Evolutionary conservation across 2,888 invertebrate genomes (phyloP), one percentile per base, ranked within the genome.

Genomic region (Ommatoiulus sabulosus): DNA sequence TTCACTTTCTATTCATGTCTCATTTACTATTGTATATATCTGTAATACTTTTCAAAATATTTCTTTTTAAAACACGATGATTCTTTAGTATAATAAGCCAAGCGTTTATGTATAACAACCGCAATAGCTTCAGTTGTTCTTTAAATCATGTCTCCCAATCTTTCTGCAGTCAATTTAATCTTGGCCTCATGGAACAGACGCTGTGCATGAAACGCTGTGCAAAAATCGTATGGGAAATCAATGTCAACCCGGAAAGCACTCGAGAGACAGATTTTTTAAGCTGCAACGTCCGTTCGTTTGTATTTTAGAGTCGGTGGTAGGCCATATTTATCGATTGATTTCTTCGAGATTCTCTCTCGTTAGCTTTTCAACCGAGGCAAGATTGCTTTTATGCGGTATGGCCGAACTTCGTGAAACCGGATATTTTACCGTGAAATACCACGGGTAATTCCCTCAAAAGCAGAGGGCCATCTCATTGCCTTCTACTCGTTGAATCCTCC

Each of bases 351-450:
- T 72, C 24, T 72, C 24, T 72, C 72, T 72, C 24, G 20, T 63
- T 63, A 20, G 72, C 72, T 72, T 72, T 35, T 72, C 20, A 72
- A 72, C 24, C 24, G 72, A 72, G 72, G 72, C 1, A 72, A 72
- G 20, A 72, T 72, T 72, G 72, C 72, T 72, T 72, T 72, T 72
- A 72, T 72, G 72, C 72, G 72, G 72, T 72, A 24, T 72, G 72
- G 72, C 72, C 72, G 8, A 72, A 72, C 72, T 72, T 24, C 35
- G 35, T 72, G 72, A 72, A 72, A 72, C 72, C 72, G 20, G 20
- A 72, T 72, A 72, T 72, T 63, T 63, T 63, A 72, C 72, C 72
- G 72, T 72, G 72, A 72, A 72, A 72, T 72, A 72, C 72, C 72
- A 72, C 24, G 24, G n/a, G 8, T 72, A 72, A 72, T 72, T 72